These are phyloP conservation scores for Hylia prasina DNA, from an alignment of 2,113 vertebrate species.

Conservation along the genomic window DNA sequence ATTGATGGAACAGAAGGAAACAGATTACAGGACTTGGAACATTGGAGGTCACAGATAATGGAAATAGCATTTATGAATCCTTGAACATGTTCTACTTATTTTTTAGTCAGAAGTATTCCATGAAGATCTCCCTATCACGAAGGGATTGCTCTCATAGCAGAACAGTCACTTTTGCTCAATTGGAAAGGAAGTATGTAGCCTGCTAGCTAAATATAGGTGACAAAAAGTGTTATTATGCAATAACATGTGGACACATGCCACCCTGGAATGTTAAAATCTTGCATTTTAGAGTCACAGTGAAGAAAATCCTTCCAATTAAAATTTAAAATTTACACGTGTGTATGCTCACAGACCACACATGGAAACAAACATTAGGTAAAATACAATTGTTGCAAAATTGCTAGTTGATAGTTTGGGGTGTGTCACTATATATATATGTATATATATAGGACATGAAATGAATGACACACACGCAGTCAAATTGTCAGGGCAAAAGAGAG, in stretches of 20 bases:
- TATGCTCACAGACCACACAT: not conserved
- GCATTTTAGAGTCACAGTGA: not conserved
- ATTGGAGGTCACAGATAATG: not conserved
- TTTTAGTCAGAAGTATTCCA: constrained; percentile 38
- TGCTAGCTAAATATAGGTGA: not conserved
- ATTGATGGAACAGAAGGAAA: not conserved
- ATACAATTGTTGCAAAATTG: not conserved
- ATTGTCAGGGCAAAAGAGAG: no score
- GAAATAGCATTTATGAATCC: constrained; percentile 6
- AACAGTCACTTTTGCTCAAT: constrained; percentile 20
- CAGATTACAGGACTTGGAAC: not conserved
- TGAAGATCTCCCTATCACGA: not conserved
- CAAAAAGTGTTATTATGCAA: constrained; percentile 27
- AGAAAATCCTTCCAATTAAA: constrained; percentile 8
- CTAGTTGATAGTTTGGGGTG: not conserved
- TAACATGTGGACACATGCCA: not conserved
- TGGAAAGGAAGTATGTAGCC: constrained; percentile 2
- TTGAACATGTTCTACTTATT: constrained; percentile 1
- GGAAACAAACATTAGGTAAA: constrained; percentile 47
- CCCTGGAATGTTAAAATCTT: not conserved
- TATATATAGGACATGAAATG: no score
- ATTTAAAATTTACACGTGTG: not conserved
- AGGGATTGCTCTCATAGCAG: constrained; percentile 43
- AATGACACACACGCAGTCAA: no score
- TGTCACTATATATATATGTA: no score